Evolutionary conservation across 2,888 invertebrate genomes (phyloP).

Genomic region (Parnassius mnemosyne): DNA sequence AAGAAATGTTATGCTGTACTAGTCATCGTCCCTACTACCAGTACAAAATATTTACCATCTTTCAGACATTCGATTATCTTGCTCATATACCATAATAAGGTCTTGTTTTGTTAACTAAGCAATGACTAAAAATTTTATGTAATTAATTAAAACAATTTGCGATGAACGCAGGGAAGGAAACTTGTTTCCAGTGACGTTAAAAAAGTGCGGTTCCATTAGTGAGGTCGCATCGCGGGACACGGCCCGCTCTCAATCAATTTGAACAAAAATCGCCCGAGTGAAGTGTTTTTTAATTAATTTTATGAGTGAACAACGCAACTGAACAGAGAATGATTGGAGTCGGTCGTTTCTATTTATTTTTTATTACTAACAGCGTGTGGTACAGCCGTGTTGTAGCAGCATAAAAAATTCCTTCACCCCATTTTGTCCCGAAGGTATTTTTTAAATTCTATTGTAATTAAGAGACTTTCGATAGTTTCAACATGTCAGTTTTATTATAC

Average conservation of each 20-base stretch:
- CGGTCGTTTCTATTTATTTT: slow-evolving; percentile 7
- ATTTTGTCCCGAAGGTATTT: not conserved
- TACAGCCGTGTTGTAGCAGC: too few species aligned
- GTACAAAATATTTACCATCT: too few species aligned
- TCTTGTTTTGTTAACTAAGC: too few species aligned
- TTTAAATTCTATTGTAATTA: too few species aligned
- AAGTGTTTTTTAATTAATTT: slow-evolving; percentile 81
- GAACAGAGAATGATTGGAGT: slow-evolving; percentile 45
- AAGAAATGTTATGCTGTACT: too few species aligned
- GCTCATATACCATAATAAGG: too few species aligned
- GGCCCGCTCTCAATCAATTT: slow-evolving; percentile 74
- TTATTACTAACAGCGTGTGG: too few species aligned
- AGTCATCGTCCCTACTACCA: too few species aligned
- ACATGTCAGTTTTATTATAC: too few species aligned
- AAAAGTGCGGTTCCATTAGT: slow-evolving; percentile 70
- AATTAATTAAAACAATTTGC: slow-evolving; percentile 18
- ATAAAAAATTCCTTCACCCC: not conserved
- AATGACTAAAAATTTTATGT: not conserved
- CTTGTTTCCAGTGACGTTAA: slow-evolving; percentile 31
- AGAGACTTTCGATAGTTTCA: too few species aligned
- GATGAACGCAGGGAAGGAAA: slow-evolving; percentile 11
- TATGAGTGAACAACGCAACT: slow-evolving; percentile 67
- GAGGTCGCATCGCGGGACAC: slow-evolving; percentile 50
- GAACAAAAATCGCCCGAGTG: slow-evolving; percentile 70
- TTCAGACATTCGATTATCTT: too few species aligned